Base-by-base conservation (phyloP, 2,888 invertebrate species). In the Blera fallax region DNA sequence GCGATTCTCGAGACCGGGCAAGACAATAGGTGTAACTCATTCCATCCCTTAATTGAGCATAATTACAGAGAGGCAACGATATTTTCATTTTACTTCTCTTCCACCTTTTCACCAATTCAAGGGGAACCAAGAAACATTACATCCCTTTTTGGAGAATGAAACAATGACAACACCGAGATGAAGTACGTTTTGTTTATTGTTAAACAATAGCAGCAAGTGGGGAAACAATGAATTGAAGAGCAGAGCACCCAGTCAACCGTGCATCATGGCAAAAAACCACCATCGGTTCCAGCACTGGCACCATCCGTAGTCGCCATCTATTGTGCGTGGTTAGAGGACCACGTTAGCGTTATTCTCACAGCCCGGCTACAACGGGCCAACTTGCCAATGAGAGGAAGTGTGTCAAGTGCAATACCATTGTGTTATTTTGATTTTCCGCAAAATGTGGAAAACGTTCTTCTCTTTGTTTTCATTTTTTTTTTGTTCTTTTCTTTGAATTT, bases 11-110 rank as follows among this genome's bases (percentile, higher is more conserved):
- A 81, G 76, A 72, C 70, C 64, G 10, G 45, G n/a, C 67, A 65
- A 81, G 81, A 85, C 85, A 85, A 85, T 45, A 85, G 85, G 81
- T 85, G 85, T 85, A 85, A 77, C 81, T 76, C 85, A 85, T 60
- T 81, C 76, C 85, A 85, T 76, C 85, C 85, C 85, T 48, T 85
- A 85, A 85, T 81, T 81, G 85, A 85, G 76, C 72, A 81, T 85
- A 81, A 85, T 85, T 85, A 85, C 80, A 74, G 69, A 65, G 60
- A 73, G 43, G 67, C 73, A 73, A 40, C 50, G 48, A 62, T 56
- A 43, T 64, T 48, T 60, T 27, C n/a, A 6, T 54, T 74, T 54
- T 37, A 56, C 10, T 43, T 64, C 29, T 8, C 21, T 1, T 65
- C 72, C 50, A 50, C 56, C 65, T 40, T 69, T 62, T 40, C 45